Percentiles rank a stretch among this genome's conserved stretches.
These are phyloP conservation scores for Tenualosa thibaudeaui DNA, from an alignment of 2,797 vertebrate genomes.

Conservation along the genomic window DNA sequence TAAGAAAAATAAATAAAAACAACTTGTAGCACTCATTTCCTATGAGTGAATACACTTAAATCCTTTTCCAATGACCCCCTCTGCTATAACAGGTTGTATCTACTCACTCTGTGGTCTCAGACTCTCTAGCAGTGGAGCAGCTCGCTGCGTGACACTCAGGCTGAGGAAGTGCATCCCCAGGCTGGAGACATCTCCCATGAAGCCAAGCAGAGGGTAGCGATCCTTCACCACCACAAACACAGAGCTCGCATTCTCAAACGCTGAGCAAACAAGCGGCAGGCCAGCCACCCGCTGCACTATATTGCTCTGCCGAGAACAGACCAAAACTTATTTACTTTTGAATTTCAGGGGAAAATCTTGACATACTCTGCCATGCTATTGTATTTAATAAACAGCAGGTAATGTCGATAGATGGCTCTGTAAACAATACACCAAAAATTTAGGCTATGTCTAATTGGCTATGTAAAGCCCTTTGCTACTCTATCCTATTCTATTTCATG, in stretches of 20 bases:
- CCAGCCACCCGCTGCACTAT: slow-evolving; percentile 53
- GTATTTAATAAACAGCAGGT: neutral
- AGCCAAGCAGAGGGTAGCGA: slow-evolving; percentile 64
- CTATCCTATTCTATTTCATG: too few relatives aligned
- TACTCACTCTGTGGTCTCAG: slow-evolving; percentile 50
- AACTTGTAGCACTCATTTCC: too few relatives aligned
- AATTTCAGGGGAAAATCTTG: slow-evolving; percentile 3
- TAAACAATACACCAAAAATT: neutral
- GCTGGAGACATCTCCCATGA: slow-evolving; percentile 64
- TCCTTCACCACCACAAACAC: slow-evolving; percentile 60
- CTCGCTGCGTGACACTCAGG: slow-evolving; percentile 50
- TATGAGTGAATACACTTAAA: too few relatives aligned
- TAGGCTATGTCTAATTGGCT: neutral
- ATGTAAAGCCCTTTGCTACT: neutral
- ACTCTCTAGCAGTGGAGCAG: slow-evolving; percentile 41
- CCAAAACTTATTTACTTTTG: neutral
- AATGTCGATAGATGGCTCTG: neutral
- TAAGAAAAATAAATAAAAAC: neutral
- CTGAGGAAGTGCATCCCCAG: slow-evolving; percentile 57
- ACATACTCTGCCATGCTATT: neutral
- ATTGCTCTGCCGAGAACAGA: slow-evolving; percentile 54
- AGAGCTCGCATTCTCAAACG: slow-evolving; percentile 53
- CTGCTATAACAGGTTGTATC: neutral
- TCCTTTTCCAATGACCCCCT: too few relatives aligned
- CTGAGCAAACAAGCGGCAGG: slow-evolving; percentile 67